A percentile compares a stretch with the other conserved stretches of the same genome.
Conservation (phyloP, 2,113 vertebrate genomes). For the Elaphurus davidianus region DNA sequence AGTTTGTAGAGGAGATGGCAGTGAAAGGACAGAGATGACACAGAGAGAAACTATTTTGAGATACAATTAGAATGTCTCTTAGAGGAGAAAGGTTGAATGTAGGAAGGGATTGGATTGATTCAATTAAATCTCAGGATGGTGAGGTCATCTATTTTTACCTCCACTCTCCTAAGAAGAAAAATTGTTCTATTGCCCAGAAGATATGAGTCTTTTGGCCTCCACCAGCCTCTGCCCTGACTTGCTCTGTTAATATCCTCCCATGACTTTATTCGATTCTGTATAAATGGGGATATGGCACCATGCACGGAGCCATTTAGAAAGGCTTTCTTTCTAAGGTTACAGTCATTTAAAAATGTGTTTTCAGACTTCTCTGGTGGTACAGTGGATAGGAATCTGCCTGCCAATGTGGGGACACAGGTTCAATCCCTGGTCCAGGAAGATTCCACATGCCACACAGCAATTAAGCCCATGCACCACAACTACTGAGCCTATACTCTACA, state of each 20-base stretch:
- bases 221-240: conserved; percentile 1
- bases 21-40: not conserved
- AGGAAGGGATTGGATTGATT: conserved; percentile 31
- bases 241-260: not conserved
- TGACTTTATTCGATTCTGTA: not conserved
- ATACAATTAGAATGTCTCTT: conserved; percentile 30
- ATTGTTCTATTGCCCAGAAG: not conserved
- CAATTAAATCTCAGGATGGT: conserved; percentile 36
- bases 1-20: not conserved
- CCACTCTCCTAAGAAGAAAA: conserved; percentile 25
- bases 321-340: not conserved
- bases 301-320: not conserved
- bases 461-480: not conserved
- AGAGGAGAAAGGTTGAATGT: conserved; percentile 43
- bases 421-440: not conserved
- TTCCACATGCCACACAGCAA: not conserved
- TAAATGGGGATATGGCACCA: not conserved
- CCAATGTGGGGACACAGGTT: not conserved
- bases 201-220: not conserved
- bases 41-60: conserved; percentile 37
- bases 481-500: not conserved
- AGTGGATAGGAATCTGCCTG: not conserved
- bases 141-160: conserved; percentile 51
- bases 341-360: not conserved
- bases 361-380: not conserved